These are phyloP conservation scores for Sisyra nigra DNA, from an alignment of 2,888 invertebrate genomes.

Conservation along the genomic window DNA sequence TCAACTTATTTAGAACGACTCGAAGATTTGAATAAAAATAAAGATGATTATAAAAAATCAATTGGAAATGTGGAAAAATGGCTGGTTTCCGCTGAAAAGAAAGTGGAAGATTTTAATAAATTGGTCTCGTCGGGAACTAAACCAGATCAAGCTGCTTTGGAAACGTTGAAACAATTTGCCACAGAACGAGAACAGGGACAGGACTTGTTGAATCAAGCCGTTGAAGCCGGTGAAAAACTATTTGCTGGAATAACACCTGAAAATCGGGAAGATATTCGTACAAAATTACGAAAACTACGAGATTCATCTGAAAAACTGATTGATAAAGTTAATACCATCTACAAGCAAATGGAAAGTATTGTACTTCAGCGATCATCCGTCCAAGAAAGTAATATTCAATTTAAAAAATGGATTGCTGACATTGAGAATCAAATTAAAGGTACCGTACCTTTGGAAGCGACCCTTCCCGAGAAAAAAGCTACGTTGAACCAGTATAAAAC, in stretches of 20 bases:
- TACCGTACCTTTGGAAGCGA: constrained; percentile 55
- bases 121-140: constrained; percentile 57
- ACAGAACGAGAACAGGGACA: constrained; percentile 68
- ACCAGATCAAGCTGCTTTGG: constrained; percentile 57
- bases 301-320: constrained; percentile 71
- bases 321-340: constrained; percentile 67
- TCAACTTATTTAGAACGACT: constrained; percentile 54
- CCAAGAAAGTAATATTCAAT: constrained; percentile 80
- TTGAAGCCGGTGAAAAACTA: constrained; percentile 76
- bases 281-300: constrained; percentile 63
- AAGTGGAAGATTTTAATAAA: constrained; percentile 54
- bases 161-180: constrained; percentile 56
- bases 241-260: constrained; percentile 77
- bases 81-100: constrained; percentile 58
- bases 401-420: constrained; percentile 74
- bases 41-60: constrained; percentile 47
- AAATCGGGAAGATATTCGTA: constrained; percentile 69
- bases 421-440: constrained; percentile 57
- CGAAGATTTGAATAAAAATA: constrained; percentile 50
- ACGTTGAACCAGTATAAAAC: constrained; percentile 67
- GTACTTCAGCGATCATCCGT: constrained; percentile 84
- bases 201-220: constrained; percentile 55
- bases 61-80: constrained; percentile 59
- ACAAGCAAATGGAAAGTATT: constrained; percentile 77
- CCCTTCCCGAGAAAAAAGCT: constrained; percentile 76